Conservation (phyloP, 2,113 vertebrate species). For the Vanacampus margaritifer region DNA sequence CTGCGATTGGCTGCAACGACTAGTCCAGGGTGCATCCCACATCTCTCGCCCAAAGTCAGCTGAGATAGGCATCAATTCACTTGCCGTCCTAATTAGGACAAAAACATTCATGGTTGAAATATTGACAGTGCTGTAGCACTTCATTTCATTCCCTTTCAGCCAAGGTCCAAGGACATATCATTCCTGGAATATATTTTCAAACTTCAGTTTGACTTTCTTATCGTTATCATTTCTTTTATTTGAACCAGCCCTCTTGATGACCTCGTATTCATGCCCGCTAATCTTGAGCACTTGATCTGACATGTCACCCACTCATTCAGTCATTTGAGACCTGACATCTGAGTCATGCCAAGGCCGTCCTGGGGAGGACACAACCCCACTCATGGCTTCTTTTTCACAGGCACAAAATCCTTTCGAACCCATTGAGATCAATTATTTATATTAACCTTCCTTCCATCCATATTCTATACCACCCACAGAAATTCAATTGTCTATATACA, state of each 20-base stretch:
- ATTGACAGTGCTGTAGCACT: not conserved
- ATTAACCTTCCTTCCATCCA: not conserved
- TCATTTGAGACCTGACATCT: conserved; percentile 20
- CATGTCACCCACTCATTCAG: conserved; percentile 17
- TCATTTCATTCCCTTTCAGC: not conserved
- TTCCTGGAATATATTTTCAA: not conserved
- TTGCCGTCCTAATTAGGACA: not conserved
- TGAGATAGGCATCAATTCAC: not conserved
- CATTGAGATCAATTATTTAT: not conserved
- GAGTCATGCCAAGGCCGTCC: conserved; percentile 1
- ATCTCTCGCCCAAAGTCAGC: not conserved
- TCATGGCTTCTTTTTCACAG: not conserved
- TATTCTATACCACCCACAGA: not conserved
- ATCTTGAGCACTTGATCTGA: conserved; percentile 21
- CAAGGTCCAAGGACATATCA: too few species aligned
- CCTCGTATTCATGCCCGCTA: not conserved
- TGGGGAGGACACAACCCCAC: conserved; percentile 1
- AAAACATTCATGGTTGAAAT: not conserved
- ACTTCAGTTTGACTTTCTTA: not conserved
- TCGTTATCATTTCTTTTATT: not conserved
- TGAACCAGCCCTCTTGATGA: not conserved
- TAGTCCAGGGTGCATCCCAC: not conserved
- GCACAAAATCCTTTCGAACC: not conserved
- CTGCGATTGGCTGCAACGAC: not conserved
- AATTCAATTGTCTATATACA: not conserved